Evolutionary conservation across 2,797 vertebrate species (phyloP).

Genomic region (Scleropages formosus): DNA sequence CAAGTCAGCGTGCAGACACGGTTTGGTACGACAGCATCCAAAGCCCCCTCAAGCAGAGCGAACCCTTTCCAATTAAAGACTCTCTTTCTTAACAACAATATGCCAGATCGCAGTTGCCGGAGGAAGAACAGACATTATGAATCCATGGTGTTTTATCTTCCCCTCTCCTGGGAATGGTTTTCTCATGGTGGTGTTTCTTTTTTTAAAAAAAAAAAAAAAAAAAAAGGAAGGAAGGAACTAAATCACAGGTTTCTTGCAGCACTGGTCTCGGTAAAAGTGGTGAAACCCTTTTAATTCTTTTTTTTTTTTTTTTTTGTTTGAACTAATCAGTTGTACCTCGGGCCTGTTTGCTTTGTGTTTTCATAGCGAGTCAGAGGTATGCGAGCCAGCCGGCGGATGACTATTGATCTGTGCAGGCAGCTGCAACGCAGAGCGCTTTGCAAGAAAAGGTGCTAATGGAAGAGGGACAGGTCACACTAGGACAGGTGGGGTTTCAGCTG

Average conservation of each 20-base stretch:
- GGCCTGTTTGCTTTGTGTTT: not conserved
- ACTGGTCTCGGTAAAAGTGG: conserved; percentile 50
- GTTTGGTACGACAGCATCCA: conserved; percentile 37
- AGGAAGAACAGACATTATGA: conserved; percentile 47
- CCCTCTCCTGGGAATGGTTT: conserved; percentile 46
- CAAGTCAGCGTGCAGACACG: conserved; percentile 42
- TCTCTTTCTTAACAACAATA: conserved; percentile 28
- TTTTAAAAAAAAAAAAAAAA: no score
- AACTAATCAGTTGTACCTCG: no score
- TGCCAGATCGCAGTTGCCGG: conserved; percentile 44
- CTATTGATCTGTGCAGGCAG: conserved; percentile 12
- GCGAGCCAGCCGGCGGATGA: not conserved
- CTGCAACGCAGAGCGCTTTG: not conserved
- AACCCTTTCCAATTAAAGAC: conserved; percentile 38
- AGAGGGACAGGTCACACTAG: not conserved
- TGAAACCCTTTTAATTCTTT: not conserved
- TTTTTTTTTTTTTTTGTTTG: not conserved
- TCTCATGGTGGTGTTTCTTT: no score
- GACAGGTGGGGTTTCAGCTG: not conserved
- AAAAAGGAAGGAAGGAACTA: no score
- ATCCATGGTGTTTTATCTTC: conserved; percentile 38
- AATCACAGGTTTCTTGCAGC: no score
- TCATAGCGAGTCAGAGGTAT: no score
- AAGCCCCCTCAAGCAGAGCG: conserved; percentile 28
- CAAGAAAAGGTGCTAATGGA: not conserved